Evolutionary conservation across 2,113 vertebrate species (phyloP), one percentile per base, ranked within the genome.

Genomic region (Benitochromis conjunctus): DNA sequence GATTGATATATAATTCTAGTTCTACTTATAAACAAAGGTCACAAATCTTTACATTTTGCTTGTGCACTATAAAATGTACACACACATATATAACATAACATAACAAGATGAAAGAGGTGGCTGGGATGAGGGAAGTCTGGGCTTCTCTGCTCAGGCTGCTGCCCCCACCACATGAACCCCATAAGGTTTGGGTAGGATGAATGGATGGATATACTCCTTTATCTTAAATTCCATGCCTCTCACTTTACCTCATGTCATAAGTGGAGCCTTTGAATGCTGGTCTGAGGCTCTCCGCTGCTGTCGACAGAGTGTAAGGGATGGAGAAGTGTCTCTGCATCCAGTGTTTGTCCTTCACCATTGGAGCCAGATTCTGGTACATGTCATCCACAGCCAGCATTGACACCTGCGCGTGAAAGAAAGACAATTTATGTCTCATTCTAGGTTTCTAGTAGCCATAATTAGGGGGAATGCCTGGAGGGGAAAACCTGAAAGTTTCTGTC

Each of bases 331-430:
- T 94, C 83, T 98, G 96, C 0, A 94, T 92, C 98, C 97, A 98
- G 89, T 97, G 96, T 11, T 95, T 96, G 90, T 98, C 98, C 92
- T 97, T 98, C 86, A 92, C 92, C 0, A 94, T 62, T 0, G 94
- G 96, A 21, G 96, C 97, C 83, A 98, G 91, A 86, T 98, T 97
- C 94, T 97, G 97, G 86, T 98, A 97, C 97, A 97, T 98, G 78
- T 98, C 97, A 14, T 98, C 98, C 89, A 98, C 97, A 0, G 98
- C 97, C 9, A 98, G 92, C 94, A 98, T 96, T 1, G 98, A 98
- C 60, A 98, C 98, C 97, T 98, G 56, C 1, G 14, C 26, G 38
- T 60, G 18, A 71, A 18, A 36, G 12, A 19, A 16, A 54, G 9
- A 21, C 2, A 46, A 1, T 83, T 62, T 7, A 54, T 19, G 60